Percentiles rank a stretch among this genome's conserved stretches.
Evolutionary conservation across 2,113 vertebrate genomes (phyloP).

Genomic region (mouse (Mus musculus)): DNA sequence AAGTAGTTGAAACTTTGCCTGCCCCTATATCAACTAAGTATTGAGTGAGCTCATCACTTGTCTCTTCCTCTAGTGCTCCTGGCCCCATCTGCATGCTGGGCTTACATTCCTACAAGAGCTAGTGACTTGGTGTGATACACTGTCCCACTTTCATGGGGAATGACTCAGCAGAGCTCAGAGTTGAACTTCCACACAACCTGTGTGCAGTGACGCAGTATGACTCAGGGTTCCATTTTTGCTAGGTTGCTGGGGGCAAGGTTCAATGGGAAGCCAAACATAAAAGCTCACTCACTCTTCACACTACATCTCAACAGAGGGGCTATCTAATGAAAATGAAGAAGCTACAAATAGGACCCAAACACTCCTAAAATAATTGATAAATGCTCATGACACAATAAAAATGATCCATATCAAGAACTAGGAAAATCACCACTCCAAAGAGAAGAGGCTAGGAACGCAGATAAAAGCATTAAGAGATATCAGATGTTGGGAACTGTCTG

Average conservation of each 20-base stretch:
- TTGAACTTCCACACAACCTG: not conserved
- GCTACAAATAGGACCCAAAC: slow-evolving; percentile 11
- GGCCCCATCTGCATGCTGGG: not conserved
- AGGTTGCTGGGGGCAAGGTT: not conserved
- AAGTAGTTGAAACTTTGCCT: slow-evolving; percentile 20
- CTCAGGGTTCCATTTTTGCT: slow-evolving; percentile 23
- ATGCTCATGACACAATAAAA: slow-evolving; percentile 21
- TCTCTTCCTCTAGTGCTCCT: not conserved
- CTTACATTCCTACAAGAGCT: not conserved
- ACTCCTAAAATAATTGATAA: slow-evolving; percentile 24
- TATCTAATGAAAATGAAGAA: slow-evolving; percentile 7
- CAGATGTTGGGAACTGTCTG: not conserved
- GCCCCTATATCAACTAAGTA: not conserved
- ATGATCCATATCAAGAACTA: not conserved
- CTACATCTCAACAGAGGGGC: not conserved
- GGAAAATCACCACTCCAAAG: slow-evolving; percentile 7
- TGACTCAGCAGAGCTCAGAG: not conserved
- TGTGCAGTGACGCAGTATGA: not conserved
- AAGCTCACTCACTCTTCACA: not conserved
- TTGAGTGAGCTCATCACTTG: not conserved
- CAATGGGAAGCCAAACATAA: not conserved
- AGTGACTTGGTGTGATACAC: not conserved
- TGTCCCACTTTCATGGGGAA: not conserved
- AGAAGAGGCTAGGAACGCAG: not conserved
- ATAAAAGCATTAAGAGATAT: not conserved